A percentile compares a stretch with the other conserved stretches of the same genome.
Evolutionary conservation across 2,888 invertebrate species (phyloP).

Genomic region (Ditula angustiorana): DNA sequence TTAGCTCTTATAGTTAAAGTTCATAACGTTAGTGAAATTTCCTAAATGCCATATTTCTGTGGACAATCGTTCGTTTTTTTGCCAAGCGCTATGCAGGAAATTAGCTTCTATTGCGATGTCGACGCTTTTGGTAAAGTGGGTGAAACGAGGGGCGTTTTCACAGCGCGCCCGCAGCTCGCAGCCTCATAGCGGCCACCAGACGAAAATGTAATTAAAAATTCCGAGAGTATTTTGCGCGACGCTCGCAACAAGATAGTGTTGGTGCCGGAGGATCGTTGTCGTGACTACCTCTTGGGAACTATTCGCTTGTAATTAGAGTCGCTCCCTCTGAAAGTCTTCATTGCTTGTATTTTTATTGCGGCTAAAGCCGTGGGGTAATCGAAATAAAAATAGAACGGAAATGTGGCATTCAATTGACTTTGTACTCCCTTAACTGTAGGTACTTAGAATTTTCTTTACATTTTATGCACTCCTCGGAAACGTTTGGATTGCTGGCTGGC

Average conservation of each 20-base stretch:
- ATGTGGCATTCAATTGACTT: conserved; percentile 52
- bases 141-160: conserved; percentile 78
- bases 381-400: conserved; percentile 54
- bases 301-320: conserved; percentile 82
- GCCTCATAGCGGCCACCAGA: conserved; percentile 80
- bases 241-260: conserved; percentile 84
- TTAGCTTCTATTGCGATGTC: conserved; percentile 85
- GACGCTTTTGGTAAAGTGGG: conserved; percentile 83
- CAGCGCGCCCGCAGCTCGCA: conserved; percentile 47
- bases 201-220: conserved; percentile 86
- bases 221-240: conserved; percentile 82
- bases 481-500: conserved; percentile 24
- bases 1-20: conserved; percentile 55
- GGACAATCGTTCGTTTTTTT: conserved; percentile 67
- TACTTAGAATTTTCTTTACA: conserved; percentile 31
- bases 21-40: conserved; percentile 58
- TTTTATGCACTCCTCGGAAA: conserved; percentile 42
- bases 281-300: conserved; percentile 79
- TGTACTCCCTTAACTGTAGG: not conserved
- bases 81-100: conserved; percentile 83
- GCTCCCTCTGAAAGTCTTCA: conserved; percentile 72
- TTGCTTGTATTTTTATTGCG: conserved; percentile 64
- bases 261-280: conserved; percentile 76
- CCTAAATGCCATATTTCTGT: conserved; percentile 74
- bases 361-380: conserved; percentile 49